Conservation (phyloP, 1,140 invertebrate genomes). For the Globodera rostochiensis region DNA sequence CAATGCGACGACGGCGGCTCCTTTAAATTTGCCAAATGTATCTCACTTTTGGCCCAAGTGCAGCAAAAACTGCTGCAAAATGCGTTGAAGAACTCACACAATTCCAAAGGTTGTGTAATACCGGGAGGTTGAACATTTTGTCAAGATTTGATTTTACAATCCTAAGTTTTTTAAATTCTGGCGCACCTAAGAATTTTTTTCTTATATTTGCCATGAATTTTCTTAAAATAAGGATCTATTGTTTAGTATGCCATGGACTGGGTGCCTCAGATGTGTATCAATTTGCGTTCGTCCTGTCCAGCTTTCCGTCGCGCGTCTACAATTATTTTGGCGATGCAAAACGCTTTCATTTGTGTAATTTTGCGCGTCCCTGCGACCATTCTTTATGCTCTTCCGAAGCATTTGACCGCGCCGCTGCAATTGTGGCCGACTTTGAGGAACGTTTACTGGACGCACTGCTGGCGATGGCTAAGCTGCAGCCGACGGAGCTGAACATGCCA, state of each 20-base stretch:
- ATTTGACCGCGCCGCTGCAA: not conserved
- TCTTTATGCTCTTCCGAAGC: not conserved
- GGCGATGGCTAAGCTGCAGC: not conserved
- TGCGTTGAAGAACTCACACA: not conserved
- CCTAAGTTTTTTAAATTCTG: too few species aligned
- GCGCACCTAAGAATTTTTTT: too few species aligned
- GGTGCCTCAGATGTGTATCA: not conserved
- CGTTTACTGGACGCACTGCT: slow-evolving; percentile 8
- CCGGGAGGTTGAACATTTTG: too few species aligned
- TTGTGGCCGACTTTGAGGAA: slow-evolving; percentile 10
- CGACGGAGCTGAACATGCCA: not conserved
- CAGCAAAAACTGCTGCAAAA: not conserved
- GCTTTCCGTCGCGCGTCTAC: slow-evolving; percentile 23
- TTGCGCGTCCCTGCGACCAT: not conserved
- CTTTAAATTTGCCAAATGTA: not conserved
- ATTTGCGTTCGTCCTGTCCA: slow-evolving; percentile 23
- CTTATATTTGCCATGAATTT: too few species aligned
- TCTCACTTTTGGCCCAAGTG: slow-evolving; percentile 7
- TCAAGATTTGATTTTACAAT: too few species aligned
- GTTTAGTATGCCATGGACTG: too few species aligned
- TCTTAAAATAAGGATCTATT: too few species aligned
- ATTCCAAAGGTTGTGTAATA: not conserved
- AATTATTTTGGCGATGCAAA: slow-evolving; percentile 15
- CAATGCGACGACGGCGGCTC: not conserved
- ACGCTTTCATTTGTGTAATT: not conserved